phyloP scores from a whole-genome alignment of 2,113 vertebrate genomes.

The Burhinus oedicnemus region DNA sequence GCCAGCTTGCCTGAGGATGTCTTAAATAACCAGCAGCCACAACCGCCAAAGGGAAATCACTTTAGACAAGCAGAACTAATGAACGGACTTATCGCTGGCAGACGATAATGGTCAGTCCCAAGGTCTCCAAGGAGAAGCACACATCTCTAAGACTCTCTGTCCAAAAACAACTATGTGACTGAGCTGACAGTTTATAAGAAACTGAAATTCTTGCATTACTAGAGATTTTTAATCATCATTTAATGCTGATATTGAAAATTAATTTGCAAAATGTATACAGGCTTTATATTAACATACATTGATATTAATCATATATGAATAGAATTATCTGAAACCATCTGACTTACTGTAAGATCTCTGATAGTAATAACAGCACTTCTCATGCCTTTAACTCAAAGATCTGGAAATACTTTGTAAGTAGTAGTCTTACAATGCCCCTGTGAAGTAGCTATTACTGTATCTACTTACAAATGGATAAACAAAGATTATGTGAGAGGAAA shows the following conservation, averaged over 20 bases:
- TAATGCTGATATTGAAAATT: not conserved
- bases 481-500: not conserved
- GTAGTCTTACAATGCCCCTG: not conserved
- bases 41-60: not conserved
- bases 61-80: slow-evolving; percentile 20
- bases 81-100: not conserved
- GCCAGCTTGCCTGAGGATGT: not conserved
- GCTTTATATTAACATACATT: not conserved
- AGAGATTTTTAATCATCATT: not conserved
- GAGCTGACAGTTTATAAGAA: not conserved
- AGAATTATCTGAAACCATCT: not conserved
- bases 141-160: not conserved
- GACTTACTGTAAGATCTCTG: not conserved
- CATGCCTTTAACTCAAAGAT: not conserved
- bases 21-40: not conserved
- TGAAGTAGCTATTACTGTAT: not conserved
- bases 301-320: not conserved
- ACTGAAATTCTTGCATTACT: not conserved
- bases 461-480: not conserved
- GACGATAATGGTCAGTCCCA: not conserved
- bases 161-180: not conserved
- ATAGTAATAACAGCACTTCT: not conserved
- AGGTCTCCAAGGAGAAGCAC: not conserved
- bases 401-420: not conserved
- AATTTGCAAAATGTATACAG: not conserved